These are phyloP conservation scores for Dinomys branickii DNA, from an alignment of 2,113 vertebrate species.

Conservation along the genomic window DNA sequence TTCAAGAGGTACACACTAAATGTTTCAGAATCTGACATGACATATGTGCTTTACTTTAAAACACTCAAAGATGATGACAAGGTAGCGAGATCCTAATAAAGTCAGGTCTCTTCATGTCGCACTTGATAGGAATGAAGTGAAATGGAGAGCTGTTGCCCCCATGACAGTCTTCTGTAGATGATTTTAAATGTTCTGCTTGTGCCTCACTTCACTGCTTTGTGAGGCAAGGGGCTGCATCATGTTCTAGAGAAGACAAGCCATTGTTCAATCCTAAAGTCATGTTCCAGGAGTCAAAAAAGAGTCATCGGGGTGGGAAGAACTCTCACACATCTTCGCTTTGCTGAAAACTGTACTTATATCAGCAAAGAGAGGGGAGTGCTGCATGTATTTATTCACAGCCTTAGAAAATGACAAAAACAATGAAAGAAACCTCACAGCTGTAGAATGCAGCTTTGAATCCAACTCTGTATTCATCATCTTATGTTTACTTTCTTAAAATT, in stretches of 20 bases:
- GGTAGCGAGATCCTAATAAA: background rate
- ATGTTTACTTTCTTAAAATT: slow-evolving; percentile 2
- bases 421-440: background rate
- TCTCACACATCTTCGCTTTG: background rate
- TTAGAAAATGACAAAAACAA: background rate
- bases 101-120: background rate
- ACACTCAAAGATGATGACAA: background rate
- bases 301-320: background rate
- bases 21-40: background rate
- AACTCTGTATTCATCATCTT: background rate
- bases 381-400: background rate
- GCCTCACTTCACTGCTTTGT: background rate
- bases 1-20: background rate
- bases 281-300: background rate
- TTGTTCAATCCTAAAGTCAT: background rate
- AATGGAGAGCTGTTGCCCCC: background rate
- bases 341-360: background rate
- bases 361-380: background rate
- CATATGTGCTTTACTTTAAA: background rate
- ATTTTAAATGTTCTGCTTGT: slow-evolving; percentile 15
- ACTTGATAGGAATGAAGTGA: background rate
- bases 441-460: background rate
- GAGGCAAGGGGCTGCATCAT: background rate
- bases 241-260: background rate
- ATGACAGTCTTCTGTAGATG: background rate